Base-by-base conservation (phyloP, 2,113 vertebrate species). In the Campylomormyrus numenius region DNA sequence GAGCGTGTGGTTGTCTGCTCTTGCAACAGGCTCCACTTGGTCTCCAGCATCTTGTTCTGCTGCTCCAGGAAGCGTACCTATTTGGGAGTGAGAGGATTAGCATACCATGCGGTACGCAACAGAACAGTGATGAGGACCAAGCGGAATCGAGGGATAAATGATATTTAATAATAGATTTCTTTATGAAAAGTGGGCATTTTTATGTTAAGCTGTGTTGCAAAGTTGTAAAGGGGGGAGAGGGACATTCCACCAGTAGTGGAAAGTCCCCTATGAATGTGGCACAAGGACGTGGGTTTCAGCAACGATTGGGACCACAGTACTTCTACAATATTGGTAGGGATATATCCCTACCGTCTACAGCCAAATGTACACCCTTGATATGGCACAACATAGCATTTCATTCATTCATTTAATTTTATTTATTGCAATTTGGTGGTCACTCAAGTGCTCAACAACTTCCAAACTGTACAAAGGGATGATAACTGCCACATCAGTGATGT, bases 31-130 rank as follows among this genome's bases (percentile, higher is more conserved):
- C 86, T 94, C 98, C 98, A 99, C 93, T 99, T 99, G 94, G 98
- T 99, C 94, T 99, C 98, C 95, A 99, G 94, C 94, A 98, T 97
- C 93, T 99, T 99, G 94, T 99, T 99, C 95, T 99, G 97, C 95
- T 99, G 98, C 91, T 99, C 98, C 95, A 99, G 93, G 92, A 98
- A 98, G 27, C 97, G 96, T n/a, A 99, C 98, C 98, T 96, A 91
- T 24, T 56, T 56, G 5, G 19, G 53, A 56, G 19, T 21, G 53
- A 56, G 53, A 21, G 5, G 53, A 56, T 56, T 56, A 56, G 53
- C 53, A 56, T 56, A 0, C 1, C 53, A 56, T 56, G 53, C 0
- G 2, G 19, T 56, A 21, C 2, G 53, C 5, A 56, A 56, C 19
- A 21, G 53, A 56, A 56, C 53, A 21, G 53, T 56, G 53, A 21